Percentiles rank a stretch among this genome's conserved stretches.
These are phyloP conservation scores for Phyllotis vaccarum DNA, from an alignment of 2,797 vertebrate genomes.

Conservation along the genomic window DNA sequence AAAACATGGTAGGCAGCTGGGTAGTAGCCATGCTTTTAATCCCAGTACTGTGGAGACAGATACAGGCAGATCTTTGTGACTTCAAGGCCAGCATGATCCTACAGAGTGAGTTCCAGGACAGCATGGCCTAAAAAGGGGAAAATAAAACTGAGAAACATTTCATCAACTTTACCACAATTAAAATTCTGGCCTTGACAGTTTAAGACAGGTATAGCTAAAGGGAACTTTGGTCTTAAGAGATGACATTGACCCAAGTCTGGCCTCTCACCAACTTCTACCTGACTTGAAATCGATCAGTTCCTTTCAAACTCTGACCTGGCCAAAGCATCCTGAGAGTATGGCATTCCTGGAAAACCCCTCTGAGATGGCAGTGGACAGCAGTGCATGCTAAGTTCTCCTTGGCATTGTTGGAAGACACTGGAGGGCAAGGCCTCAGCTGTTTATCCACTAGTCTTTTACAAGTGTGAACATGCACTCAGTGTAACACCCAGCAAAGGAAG, in stretches of 20 bases:
- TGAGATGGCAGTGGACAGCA: not conserved
- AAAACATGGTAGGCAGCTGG: not conserved
- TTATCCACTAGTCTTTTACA: not conserved
- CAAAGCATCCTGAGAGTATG: not conserved
- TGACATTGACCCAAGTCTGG: not conserved
- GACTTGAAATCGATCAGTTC: constrained; percentile 10
- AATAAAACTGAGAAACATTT: not conserved
- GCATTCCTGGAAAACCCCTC: not conserved
- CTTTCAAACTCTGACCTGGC: not conserved
- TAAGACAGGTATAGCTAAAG: constrained; percentile 23
- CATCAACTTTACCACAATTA: constrained; percentile 26
- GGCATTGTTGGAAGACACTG: not conserved
- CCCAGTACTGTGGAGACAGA: not conserved
- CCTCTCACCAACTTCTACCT: constrained; percentile 1
- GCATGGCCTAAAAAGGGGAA: not conserved
- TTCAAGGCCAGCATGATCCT: no score
- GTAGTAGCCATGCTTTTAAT: not conserved
- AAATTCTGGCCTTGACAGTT: not conserved
- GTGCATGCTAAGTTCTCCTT: not conserved
- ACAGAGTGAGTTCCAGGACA: not conserved
- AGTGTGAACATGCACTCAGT: not conserved
- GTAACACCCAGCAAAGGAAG: not conserved
- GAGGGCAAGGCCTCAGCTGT: not conserved
- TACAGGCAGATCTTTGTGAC: not conserved
- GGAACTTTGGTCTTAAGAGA: not conserved